Evolutionary conservation across 2,888 invertebrate genomes (phyloP).

Genomic region (Diarsia mendica): DNA sequence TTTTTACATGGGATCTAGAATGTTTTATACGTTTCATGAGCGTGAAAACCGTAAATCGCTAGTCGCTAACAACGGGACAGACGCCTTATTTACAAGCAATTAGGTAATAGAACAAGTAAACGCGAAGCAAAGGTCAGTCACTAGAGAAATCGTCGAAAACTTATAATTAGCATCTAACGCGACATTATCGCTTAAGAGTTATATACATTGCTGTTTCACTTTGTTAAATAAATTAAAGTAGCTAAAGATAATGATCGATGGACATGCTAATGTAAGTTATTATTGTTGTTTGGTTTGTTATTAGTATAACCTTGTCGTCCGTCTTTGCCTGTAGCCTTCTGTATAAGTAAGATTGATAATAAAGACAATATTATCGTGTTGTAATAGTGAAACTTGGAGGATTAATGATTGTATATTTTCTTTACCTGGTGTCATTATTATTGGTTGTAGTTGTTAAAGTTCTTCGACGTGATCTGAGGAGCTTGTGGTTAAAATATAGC

Average conservation of each 20-base stretch:
- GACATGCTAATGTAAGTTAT: conserved; percentile 20
- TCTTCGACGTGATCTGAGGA: neutral
- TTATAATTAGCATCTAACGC: conserved; percentile 46
- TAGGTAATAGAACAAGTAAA: conserved; percentile 62
- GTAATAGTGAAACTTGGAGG: conserved; percentile 54
- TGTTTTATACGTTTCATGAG: neutral
- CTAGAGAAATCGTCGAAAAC: conserved; percentile 67
- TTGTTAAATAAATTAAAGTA: neutral
- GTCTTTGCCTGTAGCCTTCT: conserved; percentile 72
- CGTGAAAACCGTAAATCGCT: neutral
- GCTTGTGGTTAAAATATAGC: no score
- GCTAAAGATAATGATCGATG: conserved; percentile 33
- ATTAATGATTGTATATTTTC: conserved; percentile 24
- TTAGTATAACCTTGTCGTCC: conserved; percentile 76
- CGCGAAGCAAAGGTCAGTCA: conserved; percentile 60
- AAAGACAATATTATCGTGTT: conserved; percentile 72
- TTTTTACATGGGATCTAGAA: neutral
- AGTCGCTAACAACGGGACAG: neutral
- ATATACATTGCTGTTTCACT: conserved; percentile 42
- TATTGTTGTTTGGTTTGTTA: conserved; percentile 35
- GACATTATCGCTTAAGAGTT: conserved; percentile 11
- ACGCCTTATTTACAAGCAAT: conserved; percentile 48
- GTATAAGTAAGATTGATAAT: conserved; percentile 75
- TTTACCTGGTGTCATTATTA: conserved; percentile 11
- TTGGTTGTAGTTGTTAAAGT: neutral